Evolutionary conservation across 2,113 vertebrate genomes (phyloP), one percentile per base, ranked within the genome.

Genomic region (Cebidichthys violaceus): DNA sequence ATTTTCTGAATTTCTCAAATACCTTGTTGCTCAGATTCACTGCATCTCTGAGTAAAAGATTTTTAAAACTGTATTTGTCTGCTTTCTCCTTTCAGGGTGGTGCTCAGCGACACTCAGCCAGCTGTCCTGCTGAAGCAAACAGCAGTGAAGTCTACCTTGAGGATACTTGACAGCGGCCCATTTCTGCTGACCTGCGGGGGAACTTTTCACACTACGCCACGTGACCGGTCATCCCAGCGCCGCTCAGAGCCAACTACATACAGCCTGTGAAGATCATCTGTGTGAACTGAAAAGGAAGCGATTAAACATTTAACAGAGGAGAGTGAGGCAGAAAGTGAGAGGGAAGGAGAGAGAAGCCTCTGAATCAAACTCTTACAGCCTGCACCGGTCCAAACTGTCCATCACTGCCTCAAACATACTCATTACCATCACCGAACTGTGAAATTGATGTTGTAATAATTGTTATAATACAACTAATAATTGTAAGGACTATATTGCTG

Each of bases 301-400:
- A 84, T 89, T 68, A 81, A 80, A 87, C 41, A 89, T 86, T 91
- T 61, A 86, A 75, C 77, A 85, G 79, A 81, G 47, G 79, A 75
- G 65, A 80, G 82, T 37, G 61, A 52, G 77, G 68, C 75, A 81
- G 60, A 83, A 79, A 77, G 47, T 64, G 84, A 87, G 17, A 73
- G 55, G 62, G 9, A 77, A 62, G 11, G 11, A 65, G 55, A 70
- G 60, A 68, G 69, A 60, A 52, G 41, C 57, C 76, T 70, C 55
- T 62, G 37, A 75, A 66, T 43, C 50, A 24, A 31, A 55, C 41
- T 87, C 43, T 41, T 17, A 9, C 22, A 70, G 69, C 33, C 67
- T 8, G 55, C 59, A 37, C 39, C 9, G 31, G 59, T 35, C 65
- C 61, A 27, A 75, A 73, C 59, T 67, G 55, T 80, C 83, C 69